These are phyloP conservation scores for Calcarius lapponicus DNA, from an alignment of 2,797 vertebrate species.

Conservation along the genomic window DNA sequence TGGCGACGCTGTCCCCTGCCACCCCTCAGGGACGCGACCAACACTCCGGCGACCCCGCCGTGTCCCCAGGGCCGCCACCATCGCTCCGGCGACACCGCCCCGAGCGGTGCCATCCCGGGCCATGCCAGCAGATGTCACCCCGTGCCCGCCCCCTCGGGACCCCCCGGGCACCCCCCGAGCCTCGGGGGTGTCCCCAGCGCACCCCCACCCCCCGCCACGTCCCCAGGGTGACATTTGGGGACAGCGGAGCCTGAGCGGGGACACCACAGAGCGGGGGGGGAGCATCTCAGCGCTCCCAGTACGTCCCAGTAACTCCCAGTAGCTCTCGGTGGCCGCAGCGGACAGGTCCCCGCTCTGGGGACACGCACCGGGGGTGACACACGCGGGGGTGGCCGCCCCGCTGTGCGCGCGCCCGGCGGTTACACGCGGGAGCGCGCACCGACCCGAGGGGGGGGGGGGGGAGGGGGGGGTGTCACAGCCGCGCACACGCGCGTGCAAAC, in stretches of 20 bases:
- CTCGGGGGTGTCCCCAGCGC: neutral
- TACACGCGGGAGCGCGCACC: neutral
- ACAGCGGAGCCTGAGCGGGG: too few species aligned
- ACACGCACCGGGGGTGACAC: too few species aligned
- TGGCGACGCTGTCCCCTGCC: neutral
- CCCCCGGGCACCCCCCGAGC: too few species aligned
- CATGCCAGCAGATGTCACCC: neutral
- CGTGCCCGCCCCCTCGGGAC: neutral
- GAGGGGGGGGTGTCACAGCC: too few species aligned
- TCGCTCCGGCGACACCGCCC: accelerated
- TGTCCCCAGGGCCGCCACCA: neutral
- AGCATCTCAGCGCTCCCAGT: neutral
- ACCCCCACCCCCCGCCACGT: neutral
- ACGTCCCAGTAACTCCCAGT: neutral
- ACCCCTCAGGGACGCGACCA: neutral
- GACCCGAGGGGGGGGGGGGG: too few species aligned
- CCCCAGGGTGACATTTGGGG: neutral
- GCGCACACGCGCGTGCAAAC: neutral
- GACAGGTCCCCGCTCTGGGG: too few species aligned
- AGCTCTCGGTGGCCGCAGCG: neutral
- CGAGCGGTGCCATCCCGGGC: accelerated
- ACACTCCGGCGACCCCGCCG: too few species aligned
- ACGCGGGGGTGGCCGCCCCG: too few species aligned
- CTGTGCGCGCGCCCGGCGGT: too few species aligned
- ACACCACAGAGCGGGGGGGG: too few species aligned